phyloP scores from a whole-genome alignment of 2,113 vertebrate genomes.

The Desmodus rotundus region DNA sequence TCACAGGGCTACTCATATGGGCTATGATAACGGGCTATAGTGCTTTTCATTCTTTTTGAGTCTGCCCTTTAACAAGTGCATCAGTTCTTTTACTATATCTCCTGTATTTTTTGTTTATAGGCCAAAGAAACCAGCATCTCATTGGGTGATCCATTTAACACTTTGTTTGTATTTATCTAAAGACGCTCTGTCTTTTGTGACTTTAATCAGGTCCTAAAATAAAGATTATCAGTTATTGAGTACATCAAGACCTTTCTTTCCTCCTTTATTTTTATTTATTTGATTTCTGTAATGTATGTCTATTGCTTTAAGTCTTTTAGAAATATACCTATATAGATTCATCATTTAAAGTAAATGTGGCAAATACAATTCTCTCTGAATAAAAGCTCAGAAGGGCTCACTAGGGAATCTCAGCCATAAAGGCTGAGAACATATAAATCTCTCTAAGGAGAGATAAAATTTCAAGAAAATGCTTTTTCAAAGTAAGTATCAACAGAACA shows the following conservation, averaged over 20 bases:
- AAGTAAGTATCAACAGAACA: not conserved
- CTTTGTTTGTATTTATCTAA: not conserved
- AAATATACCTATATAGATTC: not conserved
- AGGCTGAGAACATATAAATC: not conserved
- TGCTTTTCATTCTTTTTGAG: fast-evolving
- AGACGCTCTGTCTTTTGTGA: not conserved
- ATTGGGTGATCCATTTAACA: not conserved
- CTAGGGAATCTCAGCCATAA: not conserved
- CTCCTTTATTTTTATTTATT: not conserved
- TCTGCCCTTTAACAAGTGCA: not conserved
- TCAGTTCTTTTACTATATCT: fast-evolving
- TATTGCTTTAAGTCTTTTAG: not conserved
- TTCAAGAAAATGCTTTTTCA: conserved; percentile 49
- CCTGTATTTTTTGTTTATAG: too few relatives aligned
- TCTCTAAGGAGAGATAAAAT: not conserved
- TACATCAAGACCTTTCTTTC: not conserved
- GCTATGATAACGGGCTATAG: fast-evolving
- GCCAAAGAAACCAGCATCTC: not conserved
- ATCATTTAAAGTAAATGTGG: conserved; percentile 24
- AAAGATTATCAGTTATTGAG: conserved; percentile 7
- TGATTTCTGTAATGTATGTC: not conserved
- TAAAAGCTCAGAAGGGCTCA: not conserved
- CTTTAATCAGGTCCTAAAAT: not conserved
- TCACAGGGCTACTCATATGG: fast-evolving
- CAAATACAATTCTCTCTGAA: conserved; percentile 12